These are phyloP conservation scores for Aphyosemion australe DNA, from an alignment of 2,113 vertebrate species.

Conservation along the genomic window DNA sequence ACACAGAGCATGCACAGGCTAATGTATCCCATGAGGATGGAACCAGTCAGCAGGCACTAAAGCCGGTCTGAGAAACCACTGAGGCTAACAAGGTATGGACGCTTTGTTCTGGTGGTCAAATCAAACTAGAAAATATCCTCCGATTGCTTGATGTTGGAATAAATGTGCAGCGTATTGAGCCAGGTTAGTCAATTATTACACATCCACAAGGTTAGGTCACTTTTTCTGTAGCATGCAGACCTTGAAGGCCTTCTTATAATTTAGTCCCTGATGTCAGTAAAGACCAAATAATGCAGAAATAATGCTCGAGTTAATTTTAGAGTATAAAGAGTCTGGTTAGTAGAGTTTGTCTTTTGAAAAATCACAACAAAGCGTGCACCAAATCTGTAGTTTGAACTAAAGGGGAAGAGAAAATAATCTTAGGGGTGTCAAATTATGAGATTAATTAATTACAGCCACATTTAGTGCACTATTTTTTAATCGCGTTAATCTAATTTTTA, in stretches of 20 bases:
- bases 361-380: slow-evolving; percentile 21
- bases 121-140: slow-evolving; percentile 30
- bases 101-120: slow-evolving; percentile 39
- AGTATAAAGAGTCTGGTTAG: slow-evolving; percentile 1
- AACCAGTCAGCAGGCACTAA: slow-evolving; percentile 43
- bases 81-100: slow-evolving; percentile 37
- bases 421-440: too few species aligned
- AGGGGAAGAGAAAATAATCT: slow-evolving; percentile 31
- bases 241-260: slow-evolving; percentile 60
- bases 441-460: too few species aligned
- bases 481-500: too few species aligned
- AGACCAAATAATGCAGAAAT: slow-evolving; percentile 46
- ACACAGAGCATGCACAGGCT: slow-evolving; percentile 1
- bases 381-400: slow-evolving; percentile 40
- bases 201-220: slow-evolving; percentile 49
- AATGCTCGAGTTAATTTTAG: slow-evolving; percentile 17
- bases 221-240: slow-evolving; percentile 43
- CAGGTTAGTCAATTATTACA: slow-evolving; percentile 56
- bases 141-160: slow-evolving; percentile 28
- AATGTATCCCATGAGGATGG: slow-evolving; percentile 21
- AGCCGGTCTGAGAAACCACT: slow-evolving; percentile 32
- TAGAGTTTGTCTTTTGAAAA: slow-evolving; percentile 13
- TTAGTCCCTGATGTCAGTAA: slow-evolving; percentile 48
- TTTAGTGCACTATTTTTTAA: too few species aligned
- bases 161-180: slow-evolving; percentile 27